Evolutionary conservation across 2,888 invertebrate species (phyloP).

Genomic region (Drosophila nr. medialis): DNA sequence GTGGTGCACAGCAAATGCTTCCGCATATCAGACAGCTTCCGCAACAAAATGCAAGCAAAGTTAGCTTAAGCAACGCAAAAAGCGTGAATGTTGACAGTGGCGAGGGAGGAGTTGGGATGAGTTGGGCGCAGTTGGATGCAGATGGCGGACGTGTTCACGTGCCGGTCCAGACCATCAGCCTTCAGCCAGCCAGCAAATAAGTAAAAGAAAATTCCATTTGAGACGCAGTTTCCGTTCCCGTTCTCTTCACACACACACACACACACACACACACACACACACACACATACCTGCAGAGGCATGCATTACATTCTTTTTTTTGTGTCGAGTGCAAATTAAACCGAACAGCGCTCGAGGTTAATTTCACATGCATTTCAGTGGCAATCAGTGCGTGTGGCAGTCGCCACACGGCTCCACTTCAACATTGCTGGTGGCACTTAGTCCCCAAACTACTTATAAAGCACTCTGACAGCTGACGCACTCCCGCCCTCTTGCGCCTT

Average conservation of each 20-base stretch:
- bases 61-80: conserved; percentile 30
- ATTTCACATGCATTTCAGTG: conserved; percentile 79
- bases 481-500: conserved; percentile 1
- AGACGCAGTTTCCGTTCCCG: conserved; percentile 41
- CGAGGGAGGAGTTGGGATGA: background rate
- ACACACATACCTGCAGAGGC: conserved; percentile 47
- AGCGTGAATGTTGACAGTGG: conserved; percentile 18
- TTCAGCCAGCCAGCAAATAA: conserved; percentile 71
- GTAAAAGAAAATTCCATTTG: conserved; percentile 78
- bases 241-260: background rate
- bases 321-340: conserved; percentile 76
- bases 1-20: conserved; percentile 11
- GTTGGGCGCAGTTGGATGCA: background rate
- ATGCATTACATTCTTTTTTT: conserved; percentile 47
- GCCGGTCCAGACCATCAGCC: conserved; percentile 49
- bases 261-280: background rate
- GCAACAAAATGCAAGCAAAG: conserved; percentile 54
- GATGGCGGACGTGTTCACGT: conserved; percentile 41
- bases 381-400: conserved; percentile 76
- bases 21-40: conserved; percentile 43
- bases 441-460: conserved; percentile 69
- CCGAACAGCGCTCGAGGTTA: conserved; percentile 75
- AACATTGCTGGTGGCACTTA: conserved; percentile 63
- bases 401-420: conserved; percentile 35
- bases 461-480: conserved; percentile 35